phyloP scores from a whole-genome alignment of 1,140 invertebrate species.

The Pseudomyrmex gracilis region DNA sequence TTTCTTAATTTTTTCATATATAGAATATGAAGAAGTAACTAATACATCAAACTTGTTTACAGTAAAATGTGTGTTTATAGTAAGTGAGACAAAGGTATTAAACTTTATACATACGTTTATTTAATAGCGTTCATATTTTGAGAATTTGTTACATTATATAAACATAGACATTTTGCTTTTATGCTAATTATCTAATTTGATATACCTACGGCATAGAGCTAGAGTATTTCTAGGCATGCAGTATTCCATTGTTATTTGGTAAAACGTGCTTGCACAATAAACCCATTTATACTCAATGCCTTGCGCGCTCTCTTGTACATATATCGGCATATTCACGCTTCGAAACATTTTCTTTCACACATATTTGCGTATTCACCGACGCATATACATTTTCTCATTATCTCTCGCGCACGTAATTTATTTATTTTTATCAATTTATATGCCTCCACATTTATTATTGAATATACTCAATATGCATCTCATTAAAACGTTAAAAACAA shows the following conservation, averaged over 20 bases:
- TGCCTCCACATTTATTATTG: not conserved
- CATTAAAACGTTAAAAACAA: too few relatives aligned
- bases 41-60: not conserved
- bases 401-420: slow-evolving; percentile 4
- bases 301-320: slow-evolving; percentile 34
- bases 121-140: slow-evolving; percentile 68
- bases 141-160: slow-evolving; percentile 74
- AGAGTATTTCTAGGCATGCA: slow-evolving; percentile 67
- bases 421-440: slow-evolving; percentile 8
- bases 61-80: not conserved
- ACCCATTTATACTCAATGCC: slow-evolving; percentile 59
- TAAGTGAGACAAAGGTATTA: not conserved
- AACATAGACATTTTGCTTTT: slow-evolving; percentile 74
- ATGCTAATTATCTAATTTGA: slow-evolving; percentile 67
- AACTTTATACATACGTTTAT: slow-evolving; percentile 63
- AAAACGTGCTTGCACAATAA: slow-evolving; percentile 63
- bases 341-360: slow-evolving; percentile 29
- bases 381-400: not conserved
- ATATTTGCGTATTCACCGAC: not conserved
- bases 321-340: slow-evolving; percentile 37
- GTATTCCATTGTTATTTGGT: slow-evolving; percentile 67
- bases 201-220: slow-evolving; percentile 64
- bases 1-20: too few relatives aligned
- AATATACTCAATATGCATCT: not conserved
- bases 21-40: too few relatives aligned